Conservation (phyloP, 2,888 invertebrate genomes). For the Synergus itoensis region DNA sequence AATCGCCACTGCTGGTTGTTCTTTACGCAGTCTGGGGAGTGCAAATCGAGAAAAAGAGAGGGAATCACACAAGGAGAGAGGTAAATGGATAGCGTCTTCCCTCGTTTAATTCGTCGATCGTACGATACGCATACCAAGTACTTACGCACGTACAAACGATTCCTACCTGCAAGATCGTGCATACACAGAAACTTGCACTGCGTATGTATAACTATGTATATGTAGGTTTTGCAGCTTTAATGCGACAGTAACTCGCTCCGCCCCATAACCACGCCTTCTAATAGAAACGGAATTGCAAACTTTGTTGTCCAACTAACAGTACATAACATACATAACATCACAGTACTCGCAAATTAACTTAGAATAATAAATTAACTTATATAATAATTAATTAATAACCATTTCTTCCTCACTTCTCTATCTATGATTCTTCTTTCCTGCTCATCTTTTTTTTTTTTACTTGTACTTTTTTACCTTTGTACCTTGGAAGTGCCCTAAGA, state of each 20-base stretch:
- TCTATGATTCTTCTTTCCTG: background rate
- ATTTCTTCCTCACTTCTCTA: background rate
- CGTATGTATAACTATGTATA: conserved; percentile 13
- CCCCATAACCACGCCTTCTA: conserved; percentile 74
- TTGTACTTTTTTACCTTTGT: background rate
- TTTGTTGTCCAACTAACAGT: background rate
- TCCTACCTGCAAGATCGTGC: conserved; percentile 13
- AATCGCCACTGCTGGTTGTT: conserved; percentile 40
- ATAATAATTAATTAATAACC: background rate
- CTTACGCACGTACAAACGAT: conserved; percentile 48
- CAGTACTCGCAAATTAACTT: background rate
- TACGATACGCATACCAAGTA: conserved; percentile 51
- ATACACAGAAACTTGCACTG: conserved; percentile 35
- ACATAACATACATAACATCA: background rate
- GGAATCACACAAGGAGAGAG: conserved; percentile 40
- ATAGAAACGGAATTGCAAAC: conserved; percentile 56
- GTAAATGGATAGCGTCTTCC: conserved; percentile 48
- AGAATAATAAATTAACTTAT: no score
- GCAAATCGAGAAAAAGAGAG: conserved; percentile 33
- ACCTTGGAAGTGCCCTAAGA: background rate
- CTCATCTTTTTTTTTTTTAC: no score
- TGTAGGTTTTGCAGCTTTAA: conserved; percentile 50
- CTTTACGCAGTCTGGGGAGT: conserved; percentile 3
- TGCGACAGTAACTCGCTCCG: conserved; percentile 67
- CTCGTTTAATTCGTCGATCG: conserved; percentile 64